Evolutionary conservation across 2,113 vertebrate species (phyloP).

Genomic region (Machaerirhynchus nigripectus): DNA sequence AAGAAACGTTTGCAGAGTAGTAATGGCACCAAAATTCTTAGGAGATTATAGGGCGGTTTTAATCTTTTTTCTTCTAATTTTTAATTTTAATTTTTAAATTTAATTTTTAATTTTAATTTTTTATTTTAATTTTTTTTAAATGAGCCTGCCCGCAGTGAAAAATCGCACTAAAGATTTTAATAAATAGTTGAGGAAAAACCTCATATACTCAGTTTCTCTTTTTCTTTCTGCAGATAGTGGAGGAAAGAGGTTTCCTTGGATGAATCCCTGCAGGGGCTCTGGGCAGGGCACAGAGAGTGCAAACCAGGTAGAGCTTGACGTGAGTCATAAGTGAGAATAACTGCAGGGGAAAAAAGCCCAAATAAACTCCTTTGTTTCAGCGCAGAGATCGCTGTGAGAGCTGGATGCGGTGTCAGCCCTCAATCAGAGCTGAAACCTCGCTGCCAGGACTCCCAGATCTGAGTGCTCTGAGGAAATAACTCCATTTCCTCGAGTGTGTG

Average conservation of each 20-base stretch:
- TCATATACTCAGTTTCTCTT: neutral
- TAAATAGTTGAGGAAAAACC: neutral
- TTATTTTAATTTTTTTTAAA: neutral
- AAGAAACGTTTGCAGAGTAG: neutral
- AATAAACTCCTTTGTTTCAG: neutral
- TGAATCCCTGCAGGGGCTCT: neutral
- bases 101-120: neutral
- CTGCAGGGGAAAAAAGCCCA: rapidly evolving
- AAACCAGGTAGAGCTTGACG: neutral
- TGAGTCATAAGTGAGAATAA: neutral
- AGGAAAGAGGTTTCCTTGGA: neutral
- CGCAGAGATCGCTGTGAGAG: neutral
- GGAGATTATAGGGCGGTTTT: neutral
- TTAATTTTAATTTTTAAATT: neutral
- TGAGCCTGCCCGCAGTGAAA: neutral
- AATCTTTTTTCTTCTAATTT: neutral
- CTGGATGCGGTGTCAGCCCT: neutral
- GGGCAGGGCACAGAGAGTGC: neutral
- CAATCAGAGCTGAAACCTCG: neutral
- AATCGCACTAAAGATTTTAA: neutral
- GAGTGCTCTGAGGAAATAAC: neutral
- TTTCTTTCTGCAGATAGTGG: neutral
- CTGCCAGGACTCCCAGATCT: neutral
- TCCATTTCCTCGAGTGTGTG: neutral
- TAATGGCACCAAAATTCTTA: neutral